Evolutionary conservation across 1,140 invertebrate species (phyloP).

Genomic region (Periplaneta americana): DNA sequence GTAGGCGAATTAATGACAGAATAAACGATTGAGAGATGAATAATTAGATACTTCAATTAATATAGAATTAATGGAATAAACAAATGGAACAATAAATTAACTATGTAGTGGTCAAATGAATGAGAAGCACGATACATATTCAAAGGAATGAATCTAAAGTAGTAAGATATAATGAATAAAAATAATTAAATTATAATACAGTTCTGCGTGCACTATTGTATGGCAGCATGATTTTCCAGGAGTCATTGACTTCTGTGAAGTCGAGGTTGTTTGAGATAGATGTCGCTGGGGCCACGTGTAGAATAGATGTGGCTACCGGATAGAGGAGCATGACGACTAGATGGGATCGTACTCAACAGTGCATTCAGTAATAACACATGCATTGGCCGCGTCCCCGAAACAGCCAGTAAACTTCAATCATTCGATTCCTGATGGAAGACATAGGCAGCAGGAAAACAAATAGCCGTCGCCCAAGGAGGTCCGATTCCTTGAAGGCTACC

Average conservation of each 20-base stretch:
- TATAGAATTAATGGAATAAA: no score
- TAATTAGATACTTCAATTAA: no score
- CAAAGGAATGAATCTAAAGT: no score
- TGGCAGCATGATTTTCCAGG: neutral
- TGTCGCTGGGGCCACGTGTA: neutral
- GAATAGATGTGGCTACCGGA: neutral
- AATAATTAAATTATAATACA: no score
- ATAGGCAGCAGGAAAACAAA: neutral
- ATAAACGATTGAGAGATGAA: no score
- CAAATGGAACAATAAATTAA: no score
- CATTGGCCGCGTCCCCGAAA: neutral
- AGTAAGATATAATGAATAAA: no score
- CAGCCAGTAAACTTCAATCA: neutral
- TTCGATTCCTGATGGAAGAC: neutral
- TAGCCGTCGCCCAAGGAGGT: constrained; percentile 8
- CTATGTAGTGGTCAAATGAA: no score
- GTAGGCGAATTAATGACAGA: no score
- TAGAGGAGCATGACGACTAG: neutral
- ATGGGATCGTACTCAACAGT: neutral
- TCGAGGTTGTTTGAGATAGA: neutral
- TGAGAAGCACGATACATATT: no score
- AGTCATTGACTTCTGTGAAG: neutral
- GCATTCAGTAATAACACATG: neutral
- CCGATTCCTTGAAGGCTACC: constrained; percentile 2
- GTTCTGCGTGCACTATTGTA: no score